Evolutionary conservation across 2,888 invertebrate species (phyloP), one percentile per base, ranked within the genome.

Genomic region (Molorchus minor): DNA sequence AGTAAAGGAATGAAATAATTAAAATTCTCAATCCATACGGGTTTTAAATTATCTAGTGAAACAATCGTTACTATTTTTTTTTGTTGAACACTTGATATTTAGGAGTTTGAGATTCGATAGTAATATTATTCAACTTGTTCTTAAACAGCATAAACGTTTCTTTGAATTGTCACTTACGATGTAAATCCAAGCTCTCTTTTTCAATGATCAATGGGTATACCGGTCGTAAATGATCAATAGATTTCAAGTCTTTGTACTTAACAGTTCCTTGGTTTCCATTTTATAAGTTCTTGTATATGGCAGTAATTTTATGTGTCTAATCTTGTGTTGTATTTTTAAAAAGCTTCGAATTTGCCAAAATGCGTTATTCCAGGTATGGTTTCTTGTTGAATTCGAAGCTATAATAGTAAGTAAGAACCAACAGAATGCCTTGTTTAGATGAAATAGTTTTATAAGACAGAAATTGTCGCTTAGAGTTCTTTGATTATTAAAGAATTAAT

Each of bases 221-320:
- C n/a, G n/a, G n/a, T n/a, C n/a, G n/a, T n/a, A n/a, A n/a, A 64
- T 71, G 74, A 72, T 72, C 74, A 72, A 69, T 72, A 72, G 74
- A 72, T 72, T 72, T 71, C 71, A 70, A 62, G 62, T 65, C 63
- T 56, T 68, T 73, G 73, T 73, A 73, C 73, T 73, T 73, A 73
- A 62, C 60, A 63, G 63, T 68, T 66, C 58, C 62, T 65, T 51
- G 35, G 58, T 58, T n/a, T 56, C 56, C 45, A 49, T 56, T 49
- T 59, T 47, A 40, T 46, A 51, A 56, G 38, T n/a, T 52, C 25
- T 52, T 38, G 15, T 52, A n/a, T 56, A 15, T 56, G 53, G 43
- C 19, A 47, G 33, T 56, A 46, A 44, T 57, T 41, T 49, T 29
- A 52, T 53, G 58, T 56, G 51, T 56, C 56, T 52, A 52, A 52